A percentile compares a stretch with the other conserved stretches of the same genome.
phyloP scores from a whole-genome alignment of 2,797 vertebrate genomes.

The Chaetophractus vellerosus region DNA sequence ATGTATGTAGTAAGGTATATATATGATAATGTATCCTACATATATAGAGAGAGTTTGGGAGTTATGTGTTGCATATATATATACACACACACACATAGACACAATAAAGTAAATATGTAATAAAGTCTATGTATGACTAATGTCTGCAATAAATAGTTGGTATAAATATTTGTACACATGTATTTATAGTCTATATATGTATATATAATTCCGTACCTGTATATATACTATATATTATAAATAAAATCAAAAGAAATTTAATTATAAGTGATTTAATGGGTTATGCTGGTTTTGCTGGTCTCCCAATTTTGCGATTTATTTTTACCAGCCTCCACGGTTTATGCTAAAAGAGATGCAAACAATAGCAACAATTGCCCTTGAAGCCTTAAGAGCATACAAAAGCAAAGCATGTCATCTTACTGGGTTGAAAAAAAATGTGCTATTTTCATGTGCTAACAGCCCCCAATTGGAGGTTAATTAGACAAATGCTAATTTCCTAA shows the following conservation, averaged over 20 bases:
- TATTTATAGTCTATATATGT: neutral
- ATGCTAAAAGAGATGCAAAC: conserved; percentile 30
- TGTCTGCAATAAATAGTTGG: neutral
- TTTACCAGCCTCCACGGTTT: conserved; percentile 46
- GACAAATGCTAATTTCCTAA: conserved; percentile 81
- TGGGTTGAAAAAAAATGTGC: neutral
- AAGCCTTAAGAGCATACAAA: conserved; percentile 10
- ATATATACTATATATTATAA: neutral
- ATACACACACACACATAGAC: neutral
- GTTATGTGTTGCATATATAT: neutral
- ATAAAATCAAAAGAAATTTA: conserved; percentile 15
- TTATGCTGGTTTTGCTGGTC: neutral
- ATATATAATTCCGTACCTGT: neutral
- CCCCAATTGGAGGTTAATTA: conserved; percentile 71
- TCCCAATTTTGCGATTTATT: conserved; percentile 58
- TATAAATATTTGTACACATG: neutral
- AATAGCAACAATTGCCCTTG: conserved; percentile 23
- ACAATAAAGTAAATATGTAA: neutral
- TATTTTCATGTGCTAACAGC: conserved; percentile 60
- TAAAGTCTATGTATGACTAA: conserved; percentile 18
- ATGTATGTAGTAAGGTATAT: neutral
- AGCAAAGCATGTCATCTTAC: conserved; percentile 51
- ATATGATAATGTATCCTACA: neutral
- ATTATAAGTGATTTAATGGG: neutral
- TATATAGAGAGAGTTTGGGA: neutral